These are phyloP conservation scores for Triplophysa bombifrons DNA, from an alignment of 2,797 vertebrate genomes.

Conservation along the genomic window DNA sequence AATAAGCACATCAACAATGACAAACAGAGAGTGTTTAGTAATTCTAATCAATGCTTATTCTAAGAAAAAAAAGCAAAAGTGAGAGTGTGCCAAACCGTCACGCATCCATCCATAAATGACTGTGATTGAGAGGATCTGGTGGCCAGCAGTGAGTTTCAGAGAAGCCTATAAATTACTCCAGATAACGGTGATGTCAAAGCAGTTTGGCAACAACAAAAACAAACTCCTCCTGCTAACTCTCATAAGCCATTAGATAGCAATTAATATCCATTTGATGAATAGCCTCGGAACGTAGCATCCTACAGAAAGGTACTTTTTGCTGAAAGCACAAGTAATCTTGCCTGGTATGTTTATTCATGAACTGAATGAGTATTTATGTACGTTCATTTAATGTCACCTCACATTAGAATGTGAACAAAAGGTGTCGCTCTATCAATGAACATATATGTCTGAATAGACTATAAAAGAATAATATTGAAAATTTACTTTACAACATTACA, in stretches of 20 bases:
- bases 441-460: background rate
- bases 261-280: slow-evolving; percentile 48
- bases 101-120: slow-evolving; percentile 36
- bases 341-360: slow-evolving; percentile 10
- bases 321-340: background rate
- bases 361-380: background rate
- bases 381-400: background rate
- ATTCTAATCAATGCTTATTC: slow-evolving; percentile 38
- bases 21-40: slow-evolving; percentile 9
- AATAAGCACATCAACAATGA: slow-evolving; percentile 28
- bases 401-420: background rate
- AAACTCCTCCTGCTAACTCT: slow-evolving; percentile 40
- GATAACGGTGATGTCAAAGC: slow-evolving; percentile 48
- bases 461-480: too few species aligned
- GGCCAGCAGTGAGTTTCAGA: slow-evolving; percentile 31
- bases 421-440: background rate
- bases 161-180: slow-evolving; percentile 48
- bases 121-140: slow-evolving; percentile 50
- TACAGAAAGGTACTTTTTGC: slow-evolving; percentile 1
- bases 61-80: slow-evolving; percentile 25
- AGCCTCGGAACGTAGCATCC: slow-evolving; percentile 1
- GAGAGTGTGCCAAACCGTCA: slow-evolving; percentile 18
- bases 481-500: background rate
- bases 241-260: slow-evolving; percentile 50
- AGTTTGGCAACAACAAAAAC: slow-evolving; percentile 48